These are phyloP conservation scores for Cryptoleucopteryx plumbea DNA, from an alignment of 2,113 vertebrate species.

Conservation along the genomic window DNA sequence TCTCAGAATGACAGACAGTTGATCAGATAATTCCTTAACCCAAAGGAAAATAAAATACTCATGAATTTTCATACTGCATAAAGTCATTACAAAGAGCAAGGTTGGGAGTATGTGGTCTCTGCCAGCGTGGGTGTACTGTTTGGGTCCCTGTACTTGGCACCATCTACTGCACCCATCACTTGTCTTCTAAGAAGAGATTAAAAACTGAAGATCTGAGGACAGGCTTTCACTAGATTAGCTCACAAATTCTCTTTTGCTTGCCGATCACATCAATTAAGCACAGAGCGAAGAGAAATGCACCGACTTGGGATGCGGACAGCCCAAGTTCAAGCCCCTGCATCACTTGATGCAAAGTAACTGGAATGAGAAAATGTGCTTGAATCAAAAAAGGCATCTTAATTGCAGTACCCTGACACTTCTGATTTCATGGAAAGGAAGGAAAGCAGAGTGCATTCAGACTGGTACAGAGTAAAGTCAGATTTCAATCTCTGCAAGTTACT, in stretches of 20 bases:
- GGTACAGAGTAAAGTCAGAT: neutral
- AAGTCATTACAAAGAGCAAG: constrained; percentile 13
- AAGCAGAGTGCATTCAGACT: neutral
- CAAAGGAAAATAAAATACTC: constrained; percentile 36
- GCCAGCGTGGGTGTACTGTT: constrained; percentile 21
- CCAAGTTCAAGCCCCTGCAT: neutral
- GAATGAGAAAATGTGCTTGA: neutral
- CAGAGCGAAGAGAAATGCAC: neutral
- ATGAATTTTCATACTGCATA: constrained; percentile 45
- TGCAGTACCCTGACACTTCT: neutral
- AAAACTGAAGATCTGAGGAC: constrained; percentile 18
- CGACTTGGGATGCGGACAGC: neutral
- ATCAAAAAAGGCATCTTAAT: neutral
- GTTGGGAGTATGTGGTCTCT: neutral
- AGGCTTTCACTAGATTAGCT: constrained; percentile 16
- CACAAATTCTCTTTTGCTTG: constrained; percentile 16
- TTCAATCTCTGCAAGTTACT: neutral
- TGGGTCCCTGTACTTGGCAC: constrained; percentile 43
- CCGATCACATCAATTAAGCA: constrained; percentile 4
- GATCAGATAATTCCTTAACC: constrained; percentile 32
- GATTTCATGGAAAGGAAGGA: neutral
- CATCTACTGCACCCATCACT: constrained; percentile 4
- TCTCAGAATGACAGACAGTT: constrained; percentile 29
- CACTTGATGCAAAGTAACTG: neutral
- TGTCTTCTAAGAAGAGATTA: constrained; percentile 24